Evolutionary conservation across 2,113 vertebrate genomes (phyloP), one percentile per base, ranked within the genome.

Genomic region (Crocuta crocuta): DNA sequence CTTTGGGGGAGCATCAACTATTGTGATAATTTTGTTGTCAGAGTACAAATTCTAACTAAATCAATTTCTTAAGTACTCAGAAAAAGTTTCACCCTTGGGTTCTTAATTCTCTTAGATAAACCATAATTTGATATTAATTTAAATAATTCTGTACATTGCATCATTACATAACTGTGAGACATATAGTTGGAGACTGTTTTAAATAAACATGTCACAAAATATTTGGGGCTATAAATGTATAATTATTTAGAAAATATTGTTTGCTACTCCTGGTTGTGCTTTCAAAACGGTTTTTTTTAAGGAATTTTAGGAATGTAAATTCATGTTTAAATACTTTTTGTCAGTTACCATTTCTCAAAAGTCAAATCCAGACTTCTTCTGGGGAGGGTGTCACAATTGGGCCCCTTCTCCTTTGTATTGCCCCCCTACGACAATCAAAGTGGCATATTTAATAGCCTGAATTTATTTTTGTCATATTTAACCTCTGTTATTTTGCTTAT

Each of bases 51-150:
- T 58, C 26, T 33, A 97, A 96, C 63, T 4, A 95, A 50, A 24
- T 16, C 96, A 89, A 97, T 78, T 95, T 74, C 12, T 98, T 91
- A 97, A 98, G 97, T 76, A 95, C 28, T 97, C 96, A 74, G 89
- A 97, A 97, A 97, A 97, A 96, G 79, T 92, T 97, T 91, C 74
- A 97, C 15, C 35, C 58, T 91, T 76, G 43, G 76, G 21, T 89
- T 65, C 43, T 78, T 70, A 66, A 66, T 71, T 81, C 80, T 86
- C 19, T 79, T n/a, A 74, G 15, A 0, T 80, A 16, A 82, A 81
- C 89, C 66, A 97, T 98, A 95, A 97, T 98, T 93, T 3, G 11
- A 26, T 78, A 45, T 7, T 92, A 92, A 94, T 9, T 97, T 92
- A 61, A 80, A 55, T 73, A 94, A 61, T 79, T 70, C 82, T 33